phyloP scores from a whole-genome alignment of 2,797 vertebrate species.

The Eulemur rubriventer region DNA sequence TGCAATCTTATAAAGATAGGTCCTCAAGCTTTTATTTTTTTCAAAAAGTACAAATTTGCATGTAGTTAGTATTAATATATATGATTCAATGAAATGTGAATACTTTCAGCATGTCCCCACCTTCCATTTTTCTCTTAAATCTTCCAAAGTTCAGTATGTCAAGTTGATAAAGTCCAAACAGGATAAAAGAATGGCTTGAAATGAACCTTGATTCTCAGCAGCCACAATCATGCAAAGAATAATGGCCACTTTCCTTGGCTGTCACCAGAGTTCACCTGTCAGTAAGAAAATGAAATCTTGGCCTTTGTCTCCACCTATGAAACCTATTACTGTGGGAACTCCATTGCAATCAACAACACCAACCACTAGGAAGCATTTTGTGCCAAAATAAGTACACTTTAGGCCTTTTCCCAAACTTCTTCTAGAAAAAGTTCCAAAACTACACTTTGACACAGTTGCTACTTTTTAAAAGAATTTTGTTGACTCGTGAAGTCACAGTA shows the following conservation, averaged over 20 bases:
- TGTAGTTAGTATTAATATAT: slow-evolving; percentile 18
- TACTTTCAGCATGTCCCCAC: background rate
- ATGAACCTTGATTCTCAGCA: slow-evolving; percentile 42
- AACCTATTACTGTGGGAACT: background rate
- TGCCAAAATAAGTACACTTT: background rate
- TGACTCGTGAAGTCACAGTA: background rate
- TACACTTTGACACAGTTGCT: background rate
- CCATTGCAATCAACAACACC: background rate
- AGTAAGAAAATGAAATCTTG: slow-evolving; percentile 42
- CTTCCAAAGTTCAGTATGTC: background rate
- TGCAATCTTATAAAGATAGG: slow-evolving; percentile 52
- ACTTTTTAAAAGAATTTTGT: background rate
- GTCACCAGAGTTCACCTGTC: background rate
- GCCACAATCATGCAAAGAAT: slow-evolving; percentile 27
- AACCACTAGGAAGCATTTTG: slow-evolving; percentile 6
- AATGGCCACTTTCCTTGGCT: slow-evolving; percentile 6
- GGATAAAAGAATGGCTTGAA: slow-evolving; percentile 40
- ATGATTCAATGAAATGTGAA: slow-evolving; percentile 55
- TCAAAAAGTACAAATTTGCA: slow-evolving; percentile 47
- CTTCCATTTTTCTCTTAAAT: slow-evolving; percentile 15
- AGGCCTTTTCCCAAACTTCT: background rate
- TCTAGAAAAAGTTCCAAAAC: slow-evolving; percentile 22
- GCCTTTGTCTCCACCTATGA: slow-evolving; percentile 1
- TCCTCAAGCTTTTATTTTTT: slow-evolving; percentile 47
- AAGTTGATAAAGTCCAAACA: slow-evolving; percentile 23